A percentile compares a stretch with the other conserved stretches of the same genome.
phyloP scores from a whole-genome alignment of 2,113 vertebrate species.

The Nothocercus julius region DNA sequence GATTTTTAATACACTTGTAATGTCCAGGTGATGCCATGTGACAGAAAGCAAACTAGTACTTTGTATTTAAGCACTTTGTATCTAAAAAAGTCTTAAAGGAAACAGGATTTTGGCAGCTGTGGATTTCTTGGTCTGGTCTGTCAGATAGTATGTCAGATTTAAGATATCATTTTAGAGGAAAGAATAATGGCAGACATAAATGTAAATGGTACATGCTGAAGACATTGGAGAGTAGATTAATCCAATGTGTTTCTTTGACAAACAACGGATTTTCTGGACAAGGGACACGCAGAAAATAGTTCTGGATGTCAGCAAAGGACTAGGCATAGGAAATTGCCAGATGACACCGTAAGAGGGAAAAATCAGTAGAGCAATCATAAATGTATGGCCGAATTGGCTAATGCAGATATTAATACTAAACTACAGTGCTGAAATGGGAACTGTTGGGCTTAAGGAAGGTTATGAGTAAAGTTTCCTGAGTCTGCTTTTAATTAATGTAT shows the following conservation, averaged over 20 bases:
- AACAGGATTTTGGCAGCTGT: not conserved
- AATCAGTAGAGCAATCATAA: conserved; percentile 41
- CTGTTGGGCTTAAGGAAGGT: not conserved
- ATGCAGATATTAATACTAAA: conserved; percentile 22
- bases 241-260: not conserved
- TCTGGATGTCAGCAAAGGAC: conserved; percentile 10
- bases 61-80: not conserved
- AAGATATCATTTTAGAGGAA: not conserved
- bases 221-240: not conserved
- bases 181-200: not conserved
- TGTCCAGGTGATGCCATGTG: not conserved
- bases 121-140: not conserved
- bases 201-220: not conserved
- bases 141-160: not conserved
- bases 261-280: conserved; percentile 27
- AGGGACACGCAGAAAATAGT: not conserved
- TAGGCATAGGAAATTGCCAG: not conserved
- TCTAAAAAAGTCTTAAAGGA: not conserved
- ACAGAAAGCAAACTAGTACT: not conserved
- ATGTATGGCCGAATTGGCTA: not conserved
- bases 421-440: conserved; percentile 6
- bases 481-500: conserved; percentile 22
- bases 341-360: not conserved
- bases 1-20: not conserved
- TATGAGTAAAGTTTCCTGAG: not conserved